Base-by-base conservation (phyloP, 2,113 vertebrate genomes). In the Oryzias celebensis region DNA sequence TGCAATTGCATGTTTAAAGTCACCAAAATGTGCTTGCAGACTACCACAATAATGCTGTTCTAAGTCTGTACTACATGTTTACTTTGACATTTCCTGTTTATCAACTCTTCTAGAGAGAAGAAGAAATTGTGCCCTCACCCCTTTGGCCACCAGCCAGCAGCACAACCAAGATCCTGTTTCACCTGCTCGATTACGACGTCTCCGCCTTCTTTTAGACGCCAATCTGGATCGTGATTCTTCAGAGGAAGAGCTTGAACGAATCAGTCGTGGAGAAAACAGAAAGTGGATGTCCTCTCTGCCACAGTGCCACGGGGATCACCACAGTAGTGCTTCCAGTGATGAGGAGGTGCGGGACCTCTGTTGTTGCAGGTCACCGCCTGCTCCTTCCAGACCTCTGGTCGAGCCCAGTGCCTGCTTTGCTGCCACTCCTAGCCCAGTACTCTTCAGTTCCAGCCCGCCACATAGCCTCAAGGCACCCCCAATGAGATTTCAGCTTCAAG, bases 311-410 rank as follows among this genome's bases (percentile, higher is more conserved):
- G 47, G 83, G 8, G 93, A 89, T 24, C 86, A 87, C 82, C 88
- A 86, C 85, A 95, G 92, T 83, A 89, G 94, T 3, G 87, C 94
- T 75, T 96, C 95, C 68, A 96, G 95, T 0, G 95, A 96, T 0
- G 95, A 96, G 67, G 95, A 96, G 68, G 94, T 96, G 78, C 94
- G 94, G 82, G 94, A 93, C 88, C 83, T 96, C 71, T 96, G 93
- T 0, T 80, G 84, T 24, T 87, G 78, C 26, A 76, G 0, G 62
- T 92, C 15, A 0, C 76, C 93, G 7, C 78, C 74, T 0, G 75
- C 91, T 0, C 20, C 83, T 0, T 14, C 69, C 53, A 78, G 78
- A 56, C 71, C 85, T 0, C 67, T 81, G 60, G 83, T 69, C 0
- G 85, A 90, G 41, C 0, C 44, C 0, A 69, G 73, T 0, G 64